phyloP scores from a whole-genome alignment of 1,140 invertebrate genomes.

The Drosophila varians region DNA sequence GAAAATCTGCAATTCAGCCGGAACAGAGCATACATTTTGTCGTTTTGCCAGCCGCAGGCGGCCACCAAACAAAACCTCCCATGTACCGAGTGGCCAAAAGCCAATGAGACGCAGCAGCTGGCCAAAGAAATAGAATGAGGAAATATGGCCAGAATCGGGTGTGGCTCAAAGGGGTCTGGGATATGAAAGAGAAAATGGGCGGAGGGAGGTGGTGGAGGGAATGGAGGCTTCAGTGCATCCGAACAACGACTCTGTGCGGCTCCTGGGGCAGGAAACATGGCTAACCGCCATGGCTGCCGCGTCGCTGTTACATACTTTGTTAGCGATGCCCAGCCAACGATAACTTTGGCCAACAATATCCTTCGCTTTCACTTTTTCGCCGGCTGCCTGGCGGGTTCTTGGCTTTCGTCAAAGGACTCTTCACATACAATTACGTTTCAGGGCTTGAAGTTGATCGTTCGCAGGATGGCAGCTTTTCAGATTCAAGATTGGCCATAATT shows the following conservation, averaged over 20 bases:
- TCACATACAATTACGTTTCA: conserved; percentile 32
- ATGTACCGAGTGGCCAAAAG: conserved; percentile 14
- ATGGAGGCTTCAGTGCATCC: conserved; percentile 34
- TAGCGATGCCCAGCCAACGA: conserved; percentile 58
- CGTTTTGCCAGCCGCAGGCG: conserved; percentile 64
- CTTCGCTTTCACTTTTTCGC: not conserved
- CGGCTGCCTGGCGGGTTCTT: conserved; percentile 10
- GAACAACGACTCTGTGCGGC: conserved; percentile 52
- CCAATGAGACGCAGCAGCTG: conserved; percentile 72
- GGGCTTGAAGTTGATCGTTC: conserved; percentile 13
- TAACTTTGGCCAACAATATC: conserved; percentile 47
- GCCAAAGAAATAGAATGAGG: conserved; percentile 54
- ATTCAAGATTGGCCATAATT: no score
- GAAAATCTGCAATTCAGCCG: conserved; percentile 74
- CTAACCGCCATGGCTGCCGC: conserved; percentile 25
- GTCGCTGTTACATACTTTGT: conserved; percentile 30
- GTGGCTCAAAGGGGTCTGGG: conserved; percentile 10
- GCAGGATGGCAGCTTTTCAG: not conserved
- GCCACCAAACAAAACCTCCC: conserved; percentile 47
- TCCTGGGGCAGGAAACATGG: conserved; percentile 64
- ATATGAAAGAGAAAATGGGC: not conserved
- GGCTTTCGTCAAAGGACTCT: conserved; percentile 19
- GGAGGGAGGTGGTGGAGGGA: not conserved
- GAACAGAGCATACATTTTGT: conserved; percentile 76
- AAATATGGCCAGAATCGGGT: conserved; percentile 66